Base-by-base conservation (phyloP, 2,888 invertebrate species). In the Scaeva pyrastri region DNA sequence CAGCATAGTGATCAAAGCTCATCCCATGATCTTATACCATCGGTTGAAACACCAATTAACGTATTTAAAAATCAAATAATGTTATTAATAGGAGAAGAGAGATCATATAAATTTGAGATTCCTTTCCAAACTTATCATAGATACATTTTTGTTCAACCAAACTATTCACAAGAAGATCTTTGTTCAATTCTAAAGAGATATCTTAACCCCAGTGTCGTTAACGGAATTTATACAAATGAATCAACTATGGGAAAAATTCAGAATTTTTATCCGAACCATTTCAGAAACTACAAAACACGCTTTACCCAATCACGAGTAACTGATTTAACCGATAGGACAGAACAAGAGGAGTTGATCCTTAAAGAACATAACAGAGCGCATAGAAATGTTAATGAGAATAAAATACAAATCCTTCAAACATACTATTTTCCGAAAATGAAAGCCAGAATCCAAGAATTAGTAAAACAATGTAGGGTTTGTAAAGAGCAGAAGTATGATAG, bases 371-470 rank as follows among this genome's bases (percentile, higher is more conserved):
- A 45, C 48, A 66, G 31, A 39, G 19, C 43, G 14, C 21, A 62
- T 43, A 62, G 41, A 62, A 43, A 64, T 26, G 21, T 43, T 64
- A 19, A 45, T 19, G 77, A 75, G 43, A 85, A 82, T 39, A 77
- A 58, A 52, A 8, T 52, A 12, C 77, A 84, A 48, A 74, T 84
- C n/a, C 12, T 75, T 10, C 52, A 81, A 50, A 81, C 84, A 68
- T 85, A 52, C 45, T 85, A 83, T 60, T 88, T 87, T 36, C 80
- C 87, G 4, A 52, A 55, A 2, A 86, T 88, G 85, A 5, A 45
- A 23, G 8, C 50, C 21, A 80, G 87, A 66, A 84, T 84, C 19
- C 68, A 74, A 5, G 43, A 79, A 31, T 31, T 31, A 31, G 2
- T 31, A 31, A 31, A 31, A 31, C 31, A 31, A 31, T 31, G 1